A percentile compares a stretch with the other conserved stretches of the same genome.
These are phyloP conservation scores for Cremastinae sp. DNA, from an alignment of 2,888 invertebrate genomes.

Conservation along the genomic window DNA sequence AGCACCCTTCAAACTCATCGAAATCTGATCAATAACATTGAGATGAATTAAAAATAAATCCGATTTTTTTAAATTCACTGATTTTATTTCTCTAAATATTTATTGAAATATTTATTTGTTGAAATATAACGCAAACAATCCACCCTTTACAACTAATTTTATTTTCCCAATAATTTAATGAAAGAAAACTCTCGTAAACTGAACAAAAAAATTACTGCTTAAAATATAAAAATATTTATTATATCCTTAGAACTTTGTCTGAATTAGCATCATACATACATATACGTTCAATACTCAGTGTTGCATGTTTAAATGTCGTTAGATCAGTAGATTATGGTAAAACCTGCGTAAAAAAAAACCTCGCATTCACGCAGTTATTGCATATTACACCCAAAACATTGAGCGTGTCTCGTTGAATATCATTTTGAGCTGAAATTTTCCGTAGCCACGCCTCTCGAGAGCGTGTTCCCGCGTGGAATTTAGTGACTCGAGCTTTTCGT, in stretches of 20 bases:
- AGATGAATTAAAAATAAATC: too few relatives aligned
- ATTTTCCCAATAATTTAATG: too few relatives aligned
- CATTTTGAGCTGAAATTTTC: conserved; percentile 21
- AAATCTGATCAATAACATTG: too few relatives aligned
- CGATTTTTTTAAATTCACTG: too few relatives aligned
- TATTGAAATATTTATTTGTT: too few relatives aligned
- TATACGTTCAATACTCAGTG: conserved; percentile 22
- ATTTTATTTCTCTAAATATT: too few relatives aligned
- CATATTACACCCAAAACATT: background rate
- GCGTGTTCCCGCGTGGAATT: background rate
- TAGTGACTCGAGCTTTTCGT: conserved; percentile 13
- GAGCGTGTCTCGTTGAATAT: conserved; percentile 32
- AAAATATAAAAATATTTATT: too few relatives aligned
- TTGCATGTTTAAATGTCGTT: conserved; percentile 52
- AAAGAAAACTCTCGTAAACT: too few relatives aligned
- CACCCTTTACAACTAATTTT: too few relatives aligned
- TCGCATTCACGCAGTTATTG: conserved; percentile 1
- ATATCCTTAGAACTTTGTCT: background rate
- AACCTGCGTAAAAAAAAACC: conserved; percentile 1
- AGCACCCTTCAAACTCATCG: too few relatives aligned
- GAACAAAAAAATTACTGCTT: too few relatives aligned
- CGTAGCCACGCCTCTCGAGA: conserved; percentile 50
- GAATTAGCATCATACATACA: background rate
- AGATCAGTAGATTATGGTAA: conserved; percentile 45
- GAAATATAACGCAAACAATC: too few relatives aligned